Percentiles rank a stretch among this genome's conserved stretches.
phyloP scores from a whole-genome alignment of 2,888 invertebrate species.

The Ceratothoa steindachneri region DNA sequence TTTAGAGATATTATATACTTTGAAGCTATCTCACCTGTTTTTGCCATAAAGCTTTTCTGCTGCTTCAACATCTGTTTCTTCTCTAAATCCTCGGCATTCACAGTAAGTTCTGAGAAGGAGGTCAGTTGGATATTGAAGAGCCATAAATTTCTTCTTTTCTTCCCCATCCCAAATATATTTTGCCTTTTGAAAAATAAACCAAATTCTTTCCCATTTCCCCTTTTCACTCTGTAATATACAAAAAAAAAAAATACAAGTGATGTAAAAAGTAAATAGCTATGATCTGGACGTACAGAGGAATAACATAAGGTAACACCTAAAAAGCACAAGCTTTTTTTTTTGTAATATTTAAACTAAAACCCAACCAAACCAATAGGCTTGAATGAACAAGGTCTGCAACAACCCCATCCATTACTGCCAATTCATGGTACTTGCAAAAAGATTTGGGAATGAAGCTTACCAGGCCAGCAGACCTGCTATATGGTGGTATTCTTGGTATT shows the following conservation, averaged over 20 bases:
- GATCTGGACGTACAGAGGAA: neutral
- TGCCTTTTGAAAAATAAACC: conserved; percentile 96
- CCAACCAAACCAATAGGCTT: too few relatives aligned
- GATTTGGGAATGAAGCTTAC: too few relatives aligned
- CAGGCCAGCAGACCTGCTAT: too few relatives aligned
- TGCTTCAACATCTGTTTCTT: conserved; percentile 70
- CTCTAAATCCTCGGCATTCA: conserved; percentile 80
- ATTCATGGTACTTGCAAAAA: too few relatives aligned
- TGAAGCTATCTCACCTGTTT: conserved; percentile 78
- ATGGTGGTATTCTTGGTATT: too few relatives aligned
- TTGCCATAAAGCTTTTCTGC: conserved; percentile 81
- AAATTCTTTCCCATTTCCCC: conserved; percentile 56
- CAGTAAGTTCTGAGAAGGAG: conserved; percentile 67
- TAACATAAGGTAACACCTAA: too few relatives aligned
- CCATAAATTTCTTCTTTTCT: conserved; percentile 68
- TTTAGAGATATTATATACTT: too few relatives aligned
- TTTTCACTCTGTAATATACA: conserved; percentile 11
- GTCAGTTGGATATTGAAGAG: conserved; percentile 78
- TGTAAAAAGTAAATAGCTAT: neutral
- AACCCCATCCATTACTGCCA: too few relatives aligned
- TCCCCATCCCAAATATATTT: conserved; percentile 87
- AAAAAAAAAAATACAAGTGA: neutral
- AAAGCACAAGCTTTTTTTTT: too few relatives aligned
- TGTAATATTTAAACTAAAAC: too few relatives aligned
- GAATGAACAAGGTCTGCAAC: too few relatives aligned